Evolutionary conservation across 2,113 vertebrate genomes (phyloP), one percentile per base, ranked within the genome.

Genomic region (Sinocyclocheilus anophthalmus): DNA sequence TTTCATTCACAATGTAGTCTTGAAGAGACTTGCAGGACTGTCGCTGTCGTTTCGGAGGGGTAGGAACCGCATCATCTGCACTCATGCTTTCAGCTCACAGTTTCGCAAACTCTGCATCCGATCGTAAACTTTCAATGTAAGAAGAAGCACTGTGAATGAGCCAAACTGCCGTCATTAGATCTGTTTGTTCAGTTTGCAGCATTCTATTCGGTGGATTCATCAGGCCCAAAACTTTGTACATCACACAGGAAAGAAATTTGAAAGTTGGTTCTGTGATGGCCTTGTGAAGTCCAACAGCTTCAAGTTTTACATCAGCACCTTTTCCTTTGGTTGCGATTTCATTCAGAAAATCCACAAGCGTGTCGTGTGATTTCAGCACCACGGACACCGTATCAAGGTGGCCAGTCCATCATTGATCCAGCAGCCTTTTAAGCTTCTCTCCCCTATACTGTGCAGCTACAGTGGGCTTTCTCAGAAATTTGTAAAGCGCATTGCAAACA

Each of bases 401-500:
- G 8, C 30, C 83, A 37, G 48, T 78, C 26, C 76, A 37, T 37
- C 26, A 3, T 37, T 57, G 26, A 53, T 78, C 50, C 16, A 80
- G 37, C 5, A 80, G 20, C 18, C 30, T 20, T 61, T 80, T 63
- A n/a, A 63, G 78, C 6, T 37, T 76, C 13, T 81, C 65, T 61
- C 24, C 69, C 50, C 76, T 85, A 57, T 88, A 88, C 6, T 67
- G 87, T 12, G 22, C 26, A 2, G 80, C 70, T 20, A 83, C 16
- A 26, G 59, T 83, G 3, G 77, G 77, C 20, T 85, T 88, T 77
- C 69, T 81, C 11, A 33, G 39, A 22, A 88, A 77, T 14, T 63
- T 86, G 37, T 83, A 88, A 20, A 86, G 63, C 9, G n/a, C 13
- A n/a, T 50, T 45, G 11, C 80, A 86, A 5, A 88, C n/a, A 9